Percentiles rank a stretch among this genome's conserved stretches.
Evolutionary conservation across 2,888 invertebrate species (phyloP).

Genomic region (Anoncus sp.): DNA sequence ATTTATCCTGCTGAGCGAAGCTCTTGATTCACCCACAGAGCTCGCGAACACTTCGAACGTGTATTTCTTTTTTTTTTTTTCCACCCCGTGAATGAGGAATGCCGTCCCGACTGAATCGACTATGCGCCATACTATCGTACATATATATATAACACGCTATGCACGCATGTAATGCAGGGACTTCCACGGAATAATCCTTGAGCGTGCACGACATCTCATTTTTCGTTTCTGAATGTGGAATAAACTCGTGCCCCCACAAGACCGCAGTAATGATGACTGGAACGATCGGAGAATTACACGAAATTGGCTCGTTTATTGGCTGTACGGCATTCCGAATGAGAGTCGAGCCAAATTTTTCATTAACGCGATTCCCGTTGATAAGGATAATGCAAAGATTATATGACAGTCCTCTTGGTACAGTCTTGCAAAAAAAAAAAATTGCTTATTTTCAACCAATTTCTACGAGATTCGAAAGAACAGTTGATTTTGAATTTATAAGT

Average conservation of each 20-base stretch:
- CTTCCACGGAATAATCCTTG: conserved; percentile 24
- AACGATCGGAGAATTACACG: conserved; percentile 30
- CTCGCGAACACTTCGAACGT: conserved; percentile 1
- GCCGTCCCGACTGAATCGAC: conserved; percentile 27
- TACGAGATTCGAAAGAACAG: not conserved
- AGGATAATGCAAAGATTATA: conserved; percentile 10
- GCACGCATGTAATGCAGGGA: not conserved
- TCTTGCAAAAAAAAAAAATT: not conserved
- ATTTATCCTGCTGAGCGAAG: not conserved
- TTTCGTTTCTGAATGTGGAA: conserved; percentile 36
- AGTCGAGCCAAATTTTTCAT: conserved; percentile 13
- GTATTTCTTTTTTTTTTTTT: not conserved
- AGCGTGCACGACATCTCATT: conserved; percentile 30
- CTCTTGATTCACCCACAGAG: conserved; percentile 25
- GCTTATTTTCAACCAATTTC: not conserved
- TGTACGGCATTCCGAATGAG: conserved; percentile 14
- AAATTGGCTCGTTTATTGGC: conserved; percentile 15
- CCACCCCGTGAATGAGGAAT: conserved; percentile 25
- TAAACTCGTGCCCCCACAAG: conserved; percentile 33
- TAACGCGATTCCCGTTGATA: not conserved
- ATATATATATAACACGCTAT: not conserved
- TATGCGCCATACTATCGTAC: not conserved
- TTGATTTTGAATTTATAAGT: too few relatives aligned
- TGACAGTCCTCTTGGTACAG: not conserved
- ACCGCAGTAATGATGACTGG: conserved; percentile 18